Base-by-base conservation (phyloP, 92 coral and sea anemone genomes). In the Bergia puertoricense region DNA sequence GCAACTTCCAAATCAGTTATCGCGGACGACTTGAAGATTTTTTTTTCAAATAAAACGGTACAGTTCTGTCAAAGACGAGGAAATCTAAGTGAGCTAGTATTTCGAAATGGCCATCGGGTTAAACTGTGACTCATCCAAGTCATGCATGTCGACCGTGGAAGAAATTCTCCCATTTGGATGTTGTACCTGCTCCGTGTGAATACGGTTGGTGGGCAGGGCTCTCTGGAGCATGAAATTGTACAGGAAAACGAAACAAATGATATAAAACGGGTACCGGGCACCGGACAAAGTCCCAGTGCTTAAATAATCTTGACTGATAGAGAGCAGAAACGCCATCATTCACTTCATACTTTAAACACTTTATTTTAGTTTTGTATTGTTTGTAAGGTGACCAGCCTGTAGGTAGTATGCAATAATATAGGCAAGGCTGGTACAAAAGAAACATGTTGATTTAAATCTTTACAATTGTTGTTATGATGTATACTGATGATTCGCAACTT, bases 61-160 rank as follows among this genome's bases (percentile, higher is more conserved):
- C 71, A 74, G 72, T n/a, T 43, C 11, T 66, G 20, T 68, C 8
- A 68, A 11, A 30, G 59, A 54, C 16, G 16, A 54, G 59, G 10
- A 54, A 54, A 54, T 18, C 16, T 54, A 39, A 82, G 22, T 43
- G n/a, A 82, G 6, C 46, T 36, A 73, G 56, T 20, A 37, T 48
- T 68, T 71, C 5, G 44, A 82, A 44, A 67, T 23, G 40, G 42
- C 56, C 4, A 65, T 38, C 45, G 65, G 40, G 65, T 68, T 37
- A 30, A 69, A 67, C 56, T 42, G 57, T 84, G 78, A 45, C 66
- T 84, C 78, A 45, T 71, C 77, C 79, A 84, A 84, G 79, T 71
- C 87, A 84, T 84, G 87, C 87, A 84, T 84, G 51, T 84, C 87
- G 77, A 84, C 79, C 1, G 5, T 72, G 44, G 2, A 46, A 36